Base-by-base conservation (phyloP, 1,140 invertebrate genomes). In the Drosophila willistoni region DNA sequence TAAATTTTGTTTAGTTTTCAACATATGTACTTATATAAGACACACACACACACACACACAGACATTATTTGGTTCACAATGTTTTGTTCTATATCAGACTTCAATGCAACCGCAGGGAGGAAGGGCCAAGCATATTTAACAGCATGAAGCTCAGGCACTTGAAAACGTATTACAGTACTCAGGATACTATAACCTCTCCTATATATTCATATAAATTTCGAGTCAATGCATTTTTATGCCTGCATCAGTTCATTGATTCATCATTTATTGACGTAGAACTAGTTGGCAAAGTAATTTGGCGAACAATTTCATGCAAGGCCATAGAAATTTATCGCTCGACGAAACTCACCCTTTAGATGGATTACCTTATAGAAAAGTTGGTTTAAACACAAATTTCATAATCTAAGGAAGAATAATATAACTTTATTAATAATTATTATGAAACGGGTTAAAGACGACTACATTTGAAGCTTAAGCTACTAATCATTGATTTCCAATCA, bases 31-130 rank as follows among this genome's bases (percentile, higher is more conserved):
- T 14, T 47, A 19, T 19, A 36, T 7, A 29, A 29, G 25, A 29
- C 34, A 5, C 9, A 39, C 12, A 9, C 9, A 39, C 10, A 39
- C 36, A 3, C 9, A 34, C 33, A 25, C 22, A 25, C 22, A 10
- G 34, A 36, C 9, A 12, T 36, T 2, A 36, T 47, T 9, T 17
- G 14, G 2, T 29, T 9, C 14, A 47, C 7, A 47, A 17, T 29
- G 29, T 29, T 29, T 29, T 10, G 34, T 22, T 51, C 44, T 12
- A 51, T 22, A 29, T 29, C 1, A 2, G 17, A 51, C 44, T 51
- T 51, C 17, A 51, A 51, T 51, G 44, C 44, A 51, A 51, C 44
- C 44, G 44, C 44, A 51, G 44, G 44, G 17, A 51, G 10, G 17
- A 19, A 22, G 7, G 17, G 44, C 17, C 44, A 22, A 7, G 19